These are phyloP conservation scores for Metridium senile DNA, from an alignment of 92 coral and sea anemone species.

Conservation along the genomic window DNA sequence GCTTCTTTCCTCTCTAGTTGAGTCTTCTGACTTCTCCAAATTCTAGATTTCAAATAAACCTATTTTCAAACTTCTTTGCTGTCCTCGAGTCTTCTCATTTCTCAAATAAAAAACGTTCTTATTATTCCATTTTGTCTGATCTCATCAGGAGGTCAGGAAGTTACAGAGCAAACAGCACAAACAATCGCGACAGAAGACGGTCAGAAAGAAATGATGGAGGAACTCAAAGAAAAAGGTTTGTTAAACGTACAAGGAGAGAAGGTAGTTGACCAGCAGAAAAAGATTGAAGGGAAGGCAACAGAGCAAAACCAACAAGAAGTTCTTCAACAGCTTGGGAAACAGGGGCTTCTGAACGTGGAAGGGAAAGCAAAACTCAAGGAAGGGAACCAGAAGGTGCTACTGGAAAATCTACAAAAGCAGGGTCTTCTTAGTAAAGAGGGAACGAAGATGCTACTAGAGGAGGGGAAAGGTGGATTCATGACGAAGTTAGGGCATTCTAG, in stretches of 20 bases:
- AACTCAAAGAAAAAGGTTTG: constrained; percentile 31
- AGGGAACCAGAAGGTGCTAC: constrained; percentile 29
- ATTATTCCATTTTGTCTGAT: not conserved
- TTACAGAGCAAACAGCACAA: constrained; percentile 23
- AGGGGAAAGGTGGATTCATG: constrained; percentile 35
- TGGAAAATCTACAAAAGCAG: constrained; percentile 10
- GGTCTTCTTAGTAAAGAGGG: constrained; percentile 43
- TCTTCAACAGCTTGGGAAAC: constrained; percentile 17
- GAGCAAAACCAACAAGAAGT: constrained; percentile 42
- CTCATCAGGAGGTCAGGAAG: not conserved
- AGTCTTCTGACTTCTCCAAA: not conserved
- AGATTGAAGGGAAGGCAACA: constrained; percentile 37
- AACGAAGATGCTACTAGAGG: constrained; percentile 16
- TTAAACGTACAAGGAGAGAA: constrained; percentile 32
- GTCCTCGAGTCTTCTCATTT: too few species aligned
- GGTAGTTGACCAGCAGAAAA: constrained; percentile 19
- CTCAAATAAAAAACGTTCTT: too few species aligned
- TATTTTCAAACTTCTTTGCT: too few species aligned
- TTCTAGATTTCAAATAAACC: not conserved
- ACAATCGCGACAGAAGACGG: constrained; percentile 36
- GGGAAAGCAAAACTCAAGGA: constrained; percentile 22
- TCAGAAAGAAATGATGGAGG: constrained; percentile 37
- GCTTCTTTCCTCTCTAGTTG: not conserved
- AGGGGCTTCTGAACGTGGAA: constrained; percentile 25
- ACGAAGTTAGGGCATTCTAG: constrained; percentile 18